These are phyloP conservation scores for Campylomormyrus numenius DNA, from an alignment of 2,113 vertebrate species.

Conservation along the genomic window DNA sequence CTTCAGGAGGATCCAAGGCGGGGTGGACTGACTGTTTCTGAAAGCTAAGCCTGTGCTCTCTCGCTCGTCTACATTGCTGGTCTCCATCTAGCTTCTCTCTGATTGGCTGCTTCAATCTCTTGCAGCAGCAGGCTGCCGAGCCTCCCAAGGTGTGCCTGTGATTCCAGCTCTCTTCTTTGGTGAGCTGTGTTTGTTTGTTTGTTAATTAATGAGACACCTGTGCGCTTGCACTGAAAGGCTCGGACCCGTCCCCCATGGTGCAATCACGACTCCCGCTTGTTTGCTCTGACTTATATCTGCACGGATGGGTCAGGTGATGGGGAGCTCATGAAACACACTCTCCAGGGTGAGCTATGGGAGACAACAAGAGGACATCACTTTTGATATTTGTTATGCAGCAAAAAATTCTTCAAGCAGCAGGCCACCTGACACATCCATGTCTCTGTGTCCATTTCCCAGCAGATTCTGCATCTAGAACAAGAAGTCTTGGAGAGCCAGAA, in stretches of 20 bases:
- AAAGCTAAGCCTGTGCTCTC: background rate
- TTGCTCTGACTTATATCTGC: background rate
- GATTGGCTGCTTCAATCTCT: background rate
- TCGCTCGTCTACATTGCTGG: background rate
- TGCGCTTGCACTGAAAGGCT: conserved; percentile 39
- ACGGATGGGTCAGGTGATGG: background rate
- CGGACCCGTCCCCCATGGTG: conserved; percentile 22
- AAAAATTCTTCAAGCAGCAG: background rate
- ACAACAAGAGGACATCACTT: background rate
- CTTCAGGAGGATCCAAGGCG: background rate
- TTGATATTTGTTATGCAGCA: background rate
- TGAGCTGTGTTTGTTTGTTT: conserved; percentile 56
- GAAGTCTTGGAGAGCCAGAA: background rate
- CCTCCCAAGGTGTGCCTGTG: background rate
- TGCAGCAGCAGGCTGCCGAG: background rate
- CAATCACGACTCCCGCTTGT: background rate
- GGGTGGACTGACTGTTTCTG: background rate
- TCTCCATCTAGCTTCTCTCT: background rate
- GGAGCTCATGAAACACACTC: background rate
- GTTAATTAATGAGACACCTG: conserved; percentile 65
- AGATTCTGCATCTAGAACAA: background rate
- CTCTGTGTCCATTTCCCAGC: background rate
- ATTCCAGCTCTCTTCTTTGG: background rate
- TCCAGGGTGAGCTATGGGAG: background rate
- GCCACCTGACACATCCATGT: background rate